Evolutionary conservation across 2,113 vertebrate species (phyloP).

Genomic region (Ardeotis arabs): DNA sequence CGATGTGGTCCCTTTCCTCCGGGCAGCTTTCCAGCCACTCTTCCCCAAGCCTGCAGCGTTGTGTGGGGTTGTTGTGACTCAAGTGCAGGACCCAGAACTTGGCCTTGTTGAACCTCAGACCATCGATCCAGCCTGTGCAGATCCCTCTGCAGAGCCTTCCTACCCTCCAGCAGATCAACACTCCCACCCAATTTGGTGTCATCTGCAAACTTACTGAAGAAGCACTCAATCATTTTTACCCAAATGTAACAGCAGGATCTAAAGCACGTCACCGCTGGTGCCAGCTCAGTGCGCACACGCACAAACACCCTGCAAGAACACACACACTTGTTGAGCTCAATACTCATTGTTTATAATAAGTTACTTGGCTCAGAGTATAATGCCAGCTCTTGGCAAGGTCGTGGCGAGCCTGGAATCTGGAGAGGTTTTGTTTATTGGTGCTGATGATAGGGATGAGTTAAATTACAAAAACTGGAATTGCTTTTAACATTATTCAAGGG

Average conservation of each 20-base stretch:
- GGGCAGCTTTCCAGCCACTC: no score
- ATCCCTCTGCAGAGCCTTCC: no score
- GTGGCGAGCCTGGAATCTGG: slow-evolving; percentile 19
- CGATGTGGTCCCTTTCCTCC: no score
- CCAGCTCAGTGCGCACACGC: neutral
- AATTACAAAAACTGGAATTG: slow-evolving; percentile 53
- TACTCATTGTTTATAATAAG: neutral
- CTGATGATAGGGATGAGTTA: slow-evolving; percentile 53
- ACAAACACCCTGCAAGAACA: neutral
- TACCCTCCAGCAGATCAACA: no score
- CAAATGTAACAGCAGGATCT: neutral
- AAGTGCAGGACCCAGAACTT: no score
- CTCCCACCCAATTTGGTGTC: no score
- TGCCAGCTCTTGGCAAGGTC: slow-evolving; percentile 29
- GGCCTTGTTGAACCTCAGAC: no score
- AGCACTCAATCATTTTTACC: no score
- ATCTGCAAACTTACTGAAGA: no score
- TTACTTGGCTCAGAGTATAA: slow-evolving; percentile 20
- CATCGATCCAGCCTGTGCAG: no score
- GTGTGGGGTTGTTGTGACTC: no score
- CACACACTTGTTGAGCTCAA: neutral
- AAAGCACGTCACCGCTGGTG: neutral
- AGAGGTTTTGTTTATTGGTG: slow-evolving; percentile 21
- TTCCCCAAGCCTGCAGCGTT: no score
- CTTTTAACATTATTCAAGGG: slow-evolving; percentile 38